Percentiles rank a stretch among this genome's conserved stretches.
phyloP scores from a whole-genome alignment of 2,888 invertebrate genomes.

The Laothoe populi region DNA sequence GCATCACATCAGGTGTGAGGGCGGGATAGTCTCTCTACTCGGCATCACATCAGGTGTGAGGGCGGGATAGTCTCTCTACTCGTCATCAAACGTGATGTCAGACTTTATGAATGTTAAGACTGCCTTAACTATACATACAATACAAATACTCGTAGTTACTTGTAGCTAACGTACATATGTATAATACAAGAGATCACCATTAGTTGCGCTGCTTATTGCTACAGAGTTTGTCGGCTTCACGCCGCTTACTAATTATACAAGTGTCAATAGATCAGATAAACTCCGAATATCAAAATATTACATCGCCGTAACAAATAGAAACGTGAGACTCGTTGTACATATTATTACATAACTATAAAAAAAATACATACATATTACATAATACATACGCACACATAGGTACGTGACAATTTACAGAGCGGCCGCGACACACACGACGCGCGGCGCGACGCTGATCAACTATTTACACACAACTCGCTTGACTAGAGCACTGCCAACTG shows the following conservation, averaged over 20 bases:
- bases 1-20: too few relatives aligned
- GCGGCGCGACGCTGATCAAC: neutral
- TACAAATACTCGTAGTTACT: constrained; percentile 26
- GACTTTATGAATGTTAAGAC: neutral
- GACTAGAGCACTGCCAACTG: constrained; percentile 2
- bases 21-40: too few relatives aligned
- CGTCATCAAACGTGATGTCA: neutral
- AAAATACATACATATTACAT: too few relatives aligned
- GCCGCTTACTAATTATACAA: constrained; percentile 18
- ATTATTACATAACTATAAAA: constrained; percentile 39
- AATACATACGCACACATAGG: neutral
- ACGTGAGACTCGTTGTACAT: constrained; percentile 71
- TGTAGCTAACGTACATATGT: constrained; percentile 45
- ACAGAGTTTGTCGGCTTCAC: constrained; percentile 28
- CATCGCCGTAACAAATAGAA: constrained; percentile 61
- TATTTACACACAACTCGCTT: constrained; percentile 11
- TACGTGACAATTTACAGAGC: neutral
- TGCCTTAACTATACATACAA: constrained; percentile 5
- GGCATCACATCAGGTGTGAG: too few relatives aligned
- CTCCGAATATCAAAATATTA: constrained; percentile 73
- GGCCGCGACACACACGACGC: neutral
- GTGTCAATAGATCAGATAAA: constrained; percentile 52
- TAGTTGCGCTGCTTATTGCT: constrained; percentile 73
- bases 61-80: too few relatives aligned
- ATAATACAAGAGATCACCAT: constrained; percentile 58